Conservation (phyloP, 2,888 invertebrate genomes). For the Acronicta psi region DNA sequence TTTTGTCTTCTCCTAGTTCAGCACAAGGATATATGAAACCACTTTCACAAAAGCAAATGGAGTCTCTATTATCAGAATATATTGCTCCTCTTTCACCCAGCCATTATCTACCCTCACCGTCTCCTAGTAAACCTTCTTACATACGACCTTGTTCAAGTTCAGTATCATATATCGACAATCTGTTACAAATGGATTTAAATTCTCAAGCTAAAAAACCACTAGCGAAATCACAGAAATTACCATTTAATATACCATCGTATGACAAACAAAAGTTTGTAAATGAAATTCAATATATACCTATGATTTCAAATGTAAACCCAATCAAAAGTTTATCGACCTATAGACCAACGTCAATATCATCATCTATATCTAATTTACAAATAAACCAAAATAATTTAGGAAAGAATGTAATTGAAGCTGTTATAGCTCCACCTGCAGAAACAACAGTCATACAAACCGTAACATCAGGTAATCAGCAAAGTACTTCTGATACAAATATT, state of each 20-base stretch:
- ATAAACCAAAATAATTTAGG: background rate
- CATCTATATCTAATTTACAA: constrained; percentile 2
- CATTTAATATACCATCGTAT: background rate
- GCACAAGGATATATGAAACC: background rate
- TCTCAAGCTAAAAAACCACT: background rate
- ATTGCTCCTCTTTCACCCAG: background rate
- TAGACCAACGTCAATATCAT: no score
- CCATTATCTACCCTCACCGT: background rate
- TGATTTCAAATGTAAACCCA: background rate
- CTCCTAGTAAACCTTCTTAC: background rate
- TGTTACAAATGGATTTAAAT: background rate
- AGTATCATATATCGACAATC: background rate
- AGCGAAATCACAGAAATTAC: background rate
- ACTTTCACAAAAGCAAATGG: background rate
- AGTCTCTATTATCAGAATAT: background rate
- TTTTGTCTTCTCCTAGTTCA: background rate
- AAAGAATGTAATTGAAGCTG: background rate
- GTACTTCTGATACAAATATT: background rate
- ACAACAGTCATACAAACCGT: background rate
- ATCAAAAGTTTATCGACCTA: background rate
- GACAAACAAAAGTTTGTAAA: background rate
- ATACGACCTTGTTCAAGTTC: background rate
- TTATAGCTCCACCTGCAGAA: no score
- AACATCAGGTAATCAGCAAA: background rate
- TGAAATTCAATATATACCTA: background rate